A percentile compares a stretch with the other conserved stretches of the same genome.
Evolutionary conservation across 1,140 invertebrate species (phyloP).

Genomic region (Drosophila athabasca): DNA sequence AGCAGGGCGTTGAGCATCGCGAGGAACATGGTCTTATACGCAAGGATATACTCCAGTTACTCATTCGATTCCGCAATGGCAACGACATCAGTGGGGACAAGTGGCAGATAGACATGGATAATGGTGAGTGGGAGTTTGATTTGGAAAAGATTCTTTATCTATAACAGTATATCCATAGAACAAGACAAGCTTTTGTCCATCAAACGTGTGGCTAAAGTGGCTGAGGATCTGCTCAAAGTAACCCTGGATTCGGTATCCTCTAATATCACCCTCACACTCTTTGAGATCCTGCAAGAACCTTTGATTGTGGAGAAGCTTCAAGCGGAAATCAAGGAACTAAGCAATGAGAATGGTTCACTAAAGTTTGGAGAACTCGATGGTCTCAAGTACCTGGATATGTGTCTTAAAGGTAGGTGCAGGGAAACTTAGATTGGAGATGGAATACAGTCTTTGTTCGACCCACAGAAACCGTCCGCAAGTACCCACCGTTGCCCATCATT

Average conservation of each 20-base stretch:
- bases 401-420: conserved; percentile 56
- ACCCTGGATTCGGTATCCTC: conserved; percentile 63
- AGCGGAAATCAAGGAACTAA: conserved; percentile 56
- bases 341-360: conserved; percentile 28
- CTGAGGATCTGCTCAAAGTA: conserved; percentile 69
- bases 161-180: conserved; percentile 25
- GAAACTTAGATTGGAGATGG: rapidly evolving
- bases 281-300: conserved; percentile 67
- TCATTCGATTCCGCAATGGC: conserved; percentile 74
- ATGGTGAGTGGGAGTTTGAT: conserved; percentile 19
- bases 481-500: conserved; percentile 82
- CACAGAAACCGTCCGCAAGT: conserved; percentile 84
- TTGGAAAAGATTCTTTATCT: background rate
- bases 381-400: conserved; percentile 74
- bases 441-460: background rate
- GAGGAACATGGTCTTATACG: conserved; percentile 66
- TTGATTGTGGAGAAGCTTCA: conserved; percentile 64
- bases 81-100: conserved; percentile 58
- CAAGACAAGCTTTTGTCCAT: conserved; percentile 69
- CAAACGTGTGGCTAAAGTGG: conserved; percentile 61
- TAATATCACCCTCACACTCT: conserved; percentile 56
- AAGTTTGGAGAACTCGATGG: conserved; percentile 54
- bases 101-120: conserved; percentile 63
- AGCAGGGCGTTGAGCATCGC: conserved; percentile 52
- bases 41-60: conserved; percentile 73